phyloP scores from a whole-genome alignment of 53 echinoderm and acorn worm species.

The Apostichopus leukothele region DNA sequence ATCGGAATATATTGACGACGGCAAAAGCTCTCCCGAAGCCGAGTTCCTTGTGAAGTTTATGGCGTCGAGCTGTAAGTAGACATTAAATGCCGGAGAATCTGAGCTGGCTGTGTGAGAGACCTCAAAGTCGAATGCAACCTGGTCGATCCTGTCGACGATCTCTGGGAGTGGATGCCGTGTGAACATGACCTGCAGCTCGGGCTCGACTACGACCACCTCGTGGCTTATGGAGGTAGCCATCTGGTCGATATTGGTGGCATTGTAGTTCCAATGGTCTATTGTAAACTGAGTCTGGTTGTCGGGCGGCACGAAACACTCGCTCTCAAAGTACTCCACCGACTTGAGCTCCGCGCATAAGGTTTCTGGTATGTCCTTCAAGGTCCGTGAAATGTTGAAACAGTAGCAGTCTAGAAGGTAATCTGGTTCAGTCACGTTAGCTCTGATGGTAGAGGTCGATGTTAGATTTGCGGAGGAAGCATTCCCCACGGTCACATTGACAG shows the following conservation, averaged over 20 bases:
- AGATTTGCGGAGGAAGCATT: neutral
- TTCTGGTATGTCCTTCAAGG: constrained; percentile 35
- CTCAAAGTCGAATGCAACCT: constrained; percentile 60
- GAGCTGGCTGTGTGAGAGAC: constrained; percentile 62
- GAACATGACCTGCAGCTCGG: constrained; percentile 67
- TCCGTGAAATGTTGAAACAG: constrained; percentile 53
- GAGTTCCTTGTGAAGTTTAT: constrained; percentile 65
- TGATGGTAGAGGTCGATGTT: neutral
- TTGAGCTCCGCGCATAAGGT: constrained; percentile 40
- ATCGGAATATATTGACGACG: constrained; percentile 20
- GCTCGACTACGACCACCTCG: constrained; percentile 62
- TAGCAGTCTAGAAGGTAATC: constrained; percentile 57
- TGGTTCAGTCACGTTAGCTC: neutral
- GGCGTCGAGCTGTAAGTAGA: constrained; percentile 63
- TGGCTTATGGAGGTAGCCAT: constrained; percentile 53
- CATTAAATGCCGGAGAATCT: constrained; percentile 67
- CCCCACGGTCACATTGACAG: neutral
- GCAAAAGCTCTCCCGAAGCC: constrained; percentile 42
- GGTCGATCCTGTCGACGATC: constrained; percentile 70
- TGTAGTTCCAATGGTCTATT: constrained; percentile 72
- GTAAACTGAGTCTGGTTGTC: constrained; percentile 72
- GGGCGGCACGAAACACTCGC: constrained; percentile 71
- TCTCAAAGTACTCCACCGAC: constrained; percentile 58
- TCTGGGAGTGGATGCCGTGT: constrained; percentile 59
- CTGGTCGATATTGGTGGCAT: constrained; percentile 67